phyloP scores from a whole-genome alignment of 2,888 invertebrate genomes.

The Geophilus truncorum region DNA sequence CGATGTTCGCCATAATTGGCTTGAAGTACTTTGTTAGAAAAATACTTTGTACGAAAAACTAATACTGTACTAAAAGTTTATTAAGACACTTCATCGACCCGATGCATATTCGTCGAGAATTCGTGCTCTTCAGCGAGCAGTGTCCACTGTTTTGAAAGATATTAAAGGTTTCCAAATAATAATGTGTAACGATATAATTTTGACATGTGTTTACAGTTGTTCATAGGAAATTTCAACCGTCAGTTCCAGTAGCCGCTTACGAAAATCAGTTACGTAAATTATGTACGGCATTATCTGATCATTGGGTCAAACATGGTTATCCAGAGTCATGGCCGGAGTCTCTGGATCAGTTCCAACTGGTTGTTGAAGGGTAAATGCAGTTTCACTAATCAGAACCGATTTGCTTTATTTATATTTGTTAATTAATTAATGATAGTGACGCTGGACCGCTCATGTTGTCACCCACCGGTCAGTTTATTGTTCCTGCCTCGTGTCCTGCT shows the following conservation, averaged over 20 bases:
- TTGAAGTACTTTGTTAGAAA: conserved; percentile 64
- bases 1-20: conserved; percentile 89
- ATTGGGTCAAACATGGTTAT: conserved; percentile 60
- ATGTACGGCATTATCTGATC: conserved; percentile 78
- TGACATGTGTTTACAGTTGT: conserved; percentile 35
- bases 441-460: conserved; percentile 90
- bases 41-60: neutral
- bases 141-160: conserved; percentile 74
- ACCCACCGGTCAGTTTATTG: conserved; percentile 87
- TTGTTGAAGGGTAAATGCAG: conserved; percentile 73
- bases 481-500: conserved; percentile 86
- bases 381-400: conserved; percentile 40
- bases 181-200: neutral
- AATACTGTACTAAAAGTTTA: conserved; percentile 55
- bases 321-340: conserved; percentile 67
- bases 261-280: conserved; percentile 75
- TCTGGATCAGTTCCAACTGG: conserved; percentile 70
- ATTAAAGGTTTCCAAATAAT: conserved; percentile 57
- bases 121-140: conserved; percentile 75
- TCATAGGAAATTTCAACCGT: conserved; percentile 78
- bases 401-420: neutral
- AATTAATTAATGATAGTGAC: conserved; percentile 59
- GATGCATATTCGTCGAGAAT: conserved; percentile 67
- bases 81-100: conserved; percentile 65
- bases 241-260: conserved; percentile 79